phyloP scores from a whole-genome alignment of 2,888 invertebrate species.

The Diaprepes abbreviatus region DNA sequence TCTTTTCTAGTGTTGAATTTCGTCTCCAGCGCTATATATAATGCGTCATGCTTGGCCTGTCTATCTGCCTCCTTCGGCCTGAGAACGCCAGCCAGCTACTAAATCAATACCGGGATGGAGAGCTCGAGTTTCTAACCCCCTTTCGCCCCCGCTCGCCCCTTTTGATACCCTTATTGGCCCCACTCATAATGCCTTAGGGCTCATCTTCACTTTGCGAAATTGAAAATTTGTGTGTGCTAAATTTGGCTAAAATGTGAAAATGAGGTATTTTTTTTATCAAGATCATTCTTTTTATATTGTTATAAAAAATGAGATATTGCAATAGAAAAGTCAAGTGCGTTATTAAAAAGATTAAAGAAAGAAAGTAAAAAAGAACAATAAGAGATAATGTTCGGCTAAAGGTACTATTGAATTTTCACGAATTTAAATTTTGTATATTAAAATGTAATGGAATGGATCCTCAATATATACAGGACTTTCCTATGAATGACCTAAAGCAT shows the following conservation, averaged over 20 bases:
- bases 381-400: too few relatives aligned
- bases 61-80: slow-evolving; percentile 67
- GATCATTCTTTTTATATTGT: too few relatives aligned
- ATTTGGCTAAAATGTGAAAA: not conserved
- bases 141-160: slow-evolving; percentile 26
- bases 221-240: slow-evolving; percentile 35
- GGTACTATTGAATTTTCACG: too few relatives aligned
- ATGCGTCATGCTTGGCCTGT: slow-evolving; percentile 68
- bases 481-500: too few relatives aligned
- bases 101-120: slow-evolving; percentile 63
- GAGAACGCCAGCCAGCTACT: slow-evolving; percentile 68
- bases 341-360: too few relatives aligned
- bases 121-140: slow-evolving; percentile 43
- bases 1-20: slow-evolving; percentile 56
- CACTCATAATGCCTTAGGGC: slow-evolving; percentile 39
- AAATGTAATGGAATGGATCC: not conserved
- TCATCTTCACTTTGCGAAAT: slow-evolving; percentile 48
- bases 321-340: too few relatives aligned
- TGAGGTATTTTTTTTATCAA: not conserved
- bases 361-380: too few relatives aligned
- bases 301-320: too few relatives aligned
- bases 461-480: too few relatives aligned
- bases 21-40: slow-evolving; percentile 69
- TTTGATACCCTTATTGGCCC: slow-evolving; percentile 44
- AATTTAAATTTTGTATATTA: not conserved